Conservation (phyloP, 2,113 vertebrate species). For the Pedetes capensis region DNA sequence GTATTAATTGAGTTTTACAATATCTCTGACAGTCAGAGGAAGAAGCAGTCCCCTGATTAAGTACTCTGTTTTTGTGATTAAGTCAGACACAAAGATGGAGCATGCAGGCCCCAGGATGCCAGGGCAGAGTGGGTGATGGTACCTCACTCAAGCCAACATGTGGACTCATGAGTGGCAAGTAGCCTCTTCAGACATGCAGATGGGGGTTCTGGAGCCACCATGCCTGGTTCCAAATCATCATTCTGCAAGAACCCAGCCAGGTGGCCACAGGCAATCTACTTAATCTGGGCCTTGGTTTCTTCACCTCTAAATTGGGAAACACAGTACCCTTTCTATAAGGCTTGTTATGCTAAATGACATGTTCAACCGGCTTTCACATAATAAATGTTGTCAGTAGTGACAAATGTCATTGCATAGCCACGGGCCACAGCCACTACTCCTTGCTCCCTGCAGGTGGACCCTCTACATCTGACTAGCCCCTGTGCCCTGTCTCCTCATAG, state of each 20-base stretch:
- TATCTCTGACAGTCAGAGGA: background rate
- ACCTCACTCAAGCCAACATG: background rate
- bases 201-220: background rate
- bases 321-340: background rate
- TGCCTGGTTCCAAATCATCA: background rate
- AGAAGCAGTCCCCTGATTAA: background rate
- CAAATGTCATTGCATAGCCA: background rate
- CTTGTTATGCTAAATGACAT: background rate
- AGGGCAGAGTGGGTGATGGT: fast-evolving
- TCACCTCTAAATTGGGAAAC: background rate
- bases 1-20: conserved; percentile 22
- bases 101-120: background rate
- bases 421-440: background rate
- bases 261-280: background rate
- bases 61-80: background rate
- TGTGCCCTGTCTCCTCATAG: background rate
- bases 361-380: background rate
- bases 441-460: background rate
- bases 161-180: background rate
- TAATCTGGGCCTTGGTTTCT: background rate
- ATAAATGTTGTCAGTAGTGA: background rate
- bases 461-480: background rate
- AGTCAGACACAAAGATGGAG: background rate
- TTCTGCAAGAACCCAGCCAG: background rate
- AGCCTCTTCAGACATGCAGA: background rate